Evolutionary conservation across 2,888 invertebrate species (phyloP).

Genomic region (Hirtodrosophila confusa): DNA sequence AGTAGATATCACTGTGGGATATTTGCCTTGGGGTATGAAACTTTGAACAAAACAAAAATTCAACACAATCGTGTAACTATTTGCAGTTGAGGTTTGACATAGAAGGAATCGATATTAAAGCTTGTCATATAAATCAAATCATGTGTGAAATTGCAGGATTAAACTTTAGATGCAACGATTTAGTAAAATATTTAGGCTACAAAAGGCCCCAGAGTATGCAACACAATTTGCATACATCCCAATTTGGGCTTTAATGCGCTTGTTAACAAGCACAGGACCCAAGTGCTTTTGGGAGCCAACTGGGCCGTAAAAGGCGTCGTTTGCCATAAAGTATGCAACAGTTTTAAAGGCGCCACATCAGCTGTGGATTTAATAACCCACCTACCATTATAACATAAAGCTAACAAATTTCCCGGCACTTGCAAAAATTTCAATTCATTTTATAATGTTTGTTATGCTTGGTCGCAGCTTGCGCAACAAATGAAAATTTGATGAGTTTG

Average conservation of each 20-base stretch:
- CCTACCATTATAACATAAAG: slow-evolving; percentile 12
- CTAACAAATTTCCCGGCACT: slow-evolving; percentile 27
- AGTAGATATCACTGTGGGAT: too few relatives aligned
- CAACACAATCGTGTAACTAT: slow-evolving; percentile 1
- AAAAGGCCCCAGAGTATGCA: slow-evolving; percentile 53
- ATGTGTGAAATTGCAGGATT: slow-evolving; percentile 30
- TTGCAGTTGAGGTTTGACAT: neutral
- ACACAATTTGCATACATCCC: slow-evolving; percentile 57
- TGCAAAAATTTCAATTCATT: slow-evolving; percentile 25
- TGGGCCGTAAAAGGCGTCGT: slow-evolving; percentile 31
- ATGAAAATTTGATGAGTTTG: slow-evolving; percentile 51
- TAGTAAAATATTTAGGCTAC: slow-evolving; percentile 5
- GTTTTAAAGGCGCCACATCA: slow-evolving; percentile 24
- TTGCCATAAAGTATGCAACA: slow-evolving; percentile 38
- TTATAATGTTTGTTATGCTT: slow-evolving; percentile 26
- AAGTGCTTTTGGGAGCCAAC: slow-evolving; percentile 10
- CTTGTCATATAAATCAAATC: slow-evolving; percentile 24
- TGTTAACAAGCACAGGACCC: slow-evolving; percentile 46
- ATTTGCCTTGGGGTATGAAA: too few relatives aligned
- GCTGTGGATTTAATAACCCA: slow-evolving; percentile 12
- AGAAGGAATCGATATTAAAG: neutral
- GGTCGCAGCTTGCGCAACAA: slow-evolving; percentile 14
- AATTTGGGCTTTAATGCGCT: slow-evolving; percentile 48
- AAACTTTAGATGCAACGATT: slow-evolving; percentile 20
- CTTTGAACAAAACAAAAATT: too few relatives aligned